Evolutionary conservation across 2,888 invertebrate species (phyloP), one percentile per base, ranked within the genome.

Genomic region (Eucera pruinosa): DNA sequence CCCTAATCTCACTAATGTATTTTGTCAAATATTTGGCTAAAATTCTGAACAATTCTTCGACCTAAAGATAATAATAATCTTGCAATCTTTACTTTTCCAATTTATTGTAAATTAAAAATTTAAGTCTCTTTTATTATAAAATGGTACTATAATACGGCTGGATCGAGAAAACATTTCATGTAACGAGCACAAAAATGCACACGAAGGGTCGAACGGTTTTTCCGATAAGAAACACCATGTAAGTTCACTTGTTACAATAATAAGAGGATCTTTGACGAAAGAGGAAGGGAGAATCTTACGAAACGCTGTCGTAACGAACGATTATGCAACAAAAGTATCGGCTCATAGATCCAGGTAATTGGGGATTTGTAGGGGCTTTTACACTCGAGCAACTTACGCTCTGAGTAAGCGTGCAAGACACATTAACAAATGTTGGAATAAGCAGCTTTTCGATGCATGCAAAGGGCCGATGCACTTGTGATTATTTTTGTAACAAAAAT

Each of bases 331-430:
- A 80, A 77, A 77, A 72, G 61, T 69, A 66, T 75, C 67, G 39
- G 45, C 57, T 68, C 66, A 39, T 47, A 52, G 67, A 80, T 82
- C 62, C 66, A 67, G 69, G 65, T 86, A 85, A 87, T 86, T 86
- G 85, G 84, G 72, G 78, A 70, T 74, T 82, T 85, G 61, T 77
- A 71, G 62, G 50, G 70, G 75, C 71, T 80, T 83, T 80, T 64
- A 64, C 60, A 71, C 69, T 75, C 41, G 55, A 70, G 58, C 52
- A 57, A 67, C 64, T 82, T 69, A 48, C 45, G 61, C 43, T 33
- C 66, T 36, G 55, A 60, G 65, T 61, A 73, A 71, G 70, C 71
- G 74, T 61, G 50, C 73, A 50, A 58, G 76, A 61, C 60, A 60
- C 64, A 75, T 71, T 72, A 52, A 74, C 68, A 77, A 77, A 82